Percentiles rank a stretch among this genome's conserved stretches.
These are phyloP conservation scores for Bedellia somnulentella DNA, from an alignment of 2,888 invertebrate species.

Conservation along the genomic window DNA sequence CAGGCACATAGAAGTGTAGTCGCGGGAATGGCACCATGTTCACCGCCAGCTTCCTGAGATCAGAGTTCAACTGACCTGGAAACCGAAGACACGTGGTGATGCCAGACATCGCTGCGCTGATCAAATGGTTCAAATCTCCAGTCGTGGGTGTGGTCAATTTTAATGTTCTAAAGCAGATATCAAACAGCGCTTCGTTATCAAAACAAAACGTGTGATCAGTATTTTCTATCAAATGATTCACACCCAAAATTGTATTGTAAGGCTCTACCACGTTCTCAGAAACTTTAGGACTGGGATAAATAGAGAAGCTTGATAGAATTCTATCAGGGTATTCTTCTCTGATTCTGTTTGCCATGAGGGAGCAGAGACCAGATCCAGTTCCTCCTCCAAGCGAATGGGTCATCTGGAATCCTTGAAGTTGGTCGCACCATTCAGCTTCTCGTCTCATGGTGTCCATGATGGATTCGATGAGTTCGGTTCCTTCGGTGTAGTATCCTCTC, in stretches of 20 bases:
- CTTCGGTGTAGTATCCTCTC: slow-evolving; percentile 71
- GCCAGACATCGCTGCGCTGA: slow-evolving; percentile 39
- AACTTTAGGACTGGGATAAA: slow-evolving; percentile 67
- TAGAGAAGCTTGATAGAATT: slow-evolving; percentile 73
- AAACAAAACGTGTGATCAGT: slow-evolving; percentile 66
- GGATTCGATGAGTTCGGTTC: slow-evolving; percentile 64
- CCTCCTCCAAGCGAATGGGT: slow-evolving; percentile 78
- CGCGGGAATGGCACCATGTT: slow-evolving; percentile 74
- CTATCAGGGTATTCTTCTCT: slow-evolving; percentile 78
- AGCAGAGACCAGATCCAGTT: slow-evolving; percentile 76
- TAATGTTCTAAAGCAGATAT: slow-evolving; percentile 75
- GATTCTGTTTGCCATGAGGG: slow-evolving; percentile 71
- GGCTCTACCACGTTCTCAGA: slow-evolving; percentile 69
- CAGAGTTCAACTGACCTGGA: slow-evolving; percentile 66
- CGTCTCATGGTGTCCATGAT: slow-evolving; percentile 56
- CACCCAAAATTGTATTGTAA: slow-evolving; percentile 70
- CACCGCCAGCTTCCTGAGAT: slow-evolving; percentile 60
- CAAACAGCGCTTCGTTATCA: slow-evolving; percentile 76
- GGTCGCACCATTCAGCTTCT: slow-evolving; percentile 69
- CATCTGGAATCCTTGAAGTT: slow-evolving; percentile 68
- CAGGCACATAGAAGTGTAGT: slow-evolving; percentile 59
- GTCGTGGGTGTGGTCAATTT: slow-evolving; percentile 74
- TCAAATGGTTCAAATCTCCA: slow-evolving; percentile 67
- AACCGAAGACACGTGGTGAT: slow-evolving; percentile 42
- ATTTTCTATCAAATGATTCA: slow-evolving; percentile 70